Percentiles rank a stretch among this genome's conserved stretches.
phyloP scores from a whole-genome alignment of 2,113 vertebrate genomes.

The Gallinago jamesoni region DNA sequence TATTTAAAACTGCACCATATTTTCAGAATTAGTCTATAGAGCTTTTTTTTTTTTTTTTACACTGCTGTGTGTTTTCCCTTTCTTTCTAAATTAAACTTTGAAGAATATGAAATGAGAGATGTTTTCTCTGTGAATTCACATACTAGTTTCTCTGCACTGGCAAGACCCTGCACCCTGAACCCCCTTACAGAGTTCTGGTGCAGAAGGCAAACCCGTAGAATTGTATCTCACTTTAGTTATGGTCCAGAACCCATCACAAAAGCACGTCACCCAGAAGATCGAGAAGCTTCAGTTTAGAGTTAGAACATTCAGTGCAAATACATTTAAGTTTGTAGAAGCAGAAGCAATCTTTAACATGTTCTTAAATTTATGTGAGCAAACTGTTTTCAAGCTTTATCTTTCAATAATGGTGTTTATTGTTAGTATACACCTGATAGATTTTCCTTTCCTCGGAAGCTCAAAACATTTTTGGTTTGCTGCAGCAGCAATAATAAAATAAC shows the following conservation, averaged over 20 bases:
- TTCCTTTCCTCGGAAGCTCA: background rate
- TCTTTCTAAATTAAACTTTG: background rate
- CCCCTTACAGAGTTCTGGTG: background rate
- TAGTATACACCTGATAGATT: background rate
- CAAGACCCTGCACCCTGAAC: background rate
- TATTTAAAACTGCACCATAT: background rate
- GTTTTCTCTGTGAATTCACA: background rate
- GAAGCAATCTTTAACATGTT: background rate
- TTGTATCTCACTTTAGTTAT: background rate
- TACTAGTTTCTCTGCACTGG: background rate
- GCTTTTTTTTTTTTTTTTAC: background rate
- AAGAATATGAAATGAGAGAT: background rate
- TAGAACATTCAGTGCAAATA: background rate
- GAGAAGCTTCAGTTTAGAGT: background rate
- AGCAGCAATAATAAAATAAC: background rate
- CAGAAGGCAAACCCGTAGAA: background rate
- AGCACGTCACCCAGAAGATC: background rate
- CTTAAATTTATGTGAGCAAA: background rate
- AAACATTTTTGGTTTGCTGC: background rate
- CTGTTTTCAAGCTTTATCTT: background rate
- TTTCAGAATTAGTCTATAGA: background rate
- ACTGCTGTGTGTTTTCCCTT: background rate
- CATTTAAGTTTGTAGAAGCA: background rate
- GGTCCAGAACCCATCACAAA: background rate
- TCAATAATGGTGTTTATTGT: background rate